Conservation (phyloP, 2,888 invertebrate species). For the Megastigmus dorsalis region DNA sequence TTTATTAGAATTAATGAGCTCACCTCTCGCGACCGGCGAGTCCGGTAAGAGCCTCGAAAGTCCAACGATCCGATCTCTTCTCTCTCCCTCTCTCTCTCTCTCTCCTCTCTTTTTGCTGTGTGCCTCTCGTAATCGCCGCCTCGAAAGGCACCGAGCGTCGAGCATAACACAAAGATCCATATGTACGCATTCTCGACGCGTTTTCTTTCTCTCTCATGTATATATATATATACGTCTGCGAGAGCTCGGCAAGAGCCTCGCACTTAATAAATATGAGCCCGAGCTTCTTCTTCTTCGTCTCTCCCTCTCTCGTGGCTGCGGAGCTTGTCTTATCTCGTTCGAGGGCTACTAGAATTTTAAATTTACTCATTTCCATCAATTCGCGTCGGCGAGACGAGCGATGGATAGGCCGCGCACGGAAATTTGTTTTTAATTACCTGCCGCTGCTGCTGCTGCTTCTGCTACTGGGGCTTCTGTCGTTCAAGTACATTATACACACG, state of each 20-base stretch:
- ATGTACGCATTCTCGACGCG: conserved; percentile 42
- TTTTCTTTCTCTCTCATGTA: neutral
- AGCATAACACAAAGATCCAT: conserved; percentile 25
- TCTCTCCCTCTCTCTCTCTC: conserved; percentile 3
- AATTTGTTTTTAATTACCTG: conserved; percentile 48
- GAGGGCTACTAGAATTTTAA: conserved; percentile 53
- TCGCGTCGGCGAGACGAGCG: conserved; percentile 13
- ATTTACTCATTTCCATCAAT: conserved; percentile 49
- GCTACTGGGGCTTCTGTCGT: neutral
- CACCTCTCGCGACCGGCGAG: conserved; percentile 53
- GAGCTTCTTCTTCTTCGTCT: neutral
- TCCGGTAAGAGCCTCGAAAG: conserved; percentile 28
- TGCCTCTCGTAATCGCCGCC: conserved; percentile 32
- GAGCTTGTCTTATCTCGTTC: conserved; percentile 38
- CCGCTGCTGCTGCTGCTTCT: neutral
- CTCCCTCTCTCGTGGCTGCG: neutral
- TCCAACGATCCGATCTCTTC: conserved; percentile 50
- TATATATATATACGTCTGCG: neutral
- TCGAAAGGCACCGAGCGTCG: conserved; percentile 5
- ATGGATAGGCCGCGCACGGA: conserved; percentile 12
- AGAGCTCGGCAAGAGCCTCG: conserved; percentile 16
- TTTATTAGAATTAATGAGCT: conserved; percentile 69
- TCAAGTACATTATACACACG: too few relatives aligned
- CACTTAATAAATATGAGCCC: conserved; percentile 52
- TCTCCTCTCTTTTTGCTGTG: too few relatives aligned